A percentile compares a stretch with the other conserved stretches of the same genome.
These are phyloP conservation scores for Rhinophrynus dorsalis DNA, from an alignment of 2,797 vertebrate species.

Conservation along the genomic window DNA sequence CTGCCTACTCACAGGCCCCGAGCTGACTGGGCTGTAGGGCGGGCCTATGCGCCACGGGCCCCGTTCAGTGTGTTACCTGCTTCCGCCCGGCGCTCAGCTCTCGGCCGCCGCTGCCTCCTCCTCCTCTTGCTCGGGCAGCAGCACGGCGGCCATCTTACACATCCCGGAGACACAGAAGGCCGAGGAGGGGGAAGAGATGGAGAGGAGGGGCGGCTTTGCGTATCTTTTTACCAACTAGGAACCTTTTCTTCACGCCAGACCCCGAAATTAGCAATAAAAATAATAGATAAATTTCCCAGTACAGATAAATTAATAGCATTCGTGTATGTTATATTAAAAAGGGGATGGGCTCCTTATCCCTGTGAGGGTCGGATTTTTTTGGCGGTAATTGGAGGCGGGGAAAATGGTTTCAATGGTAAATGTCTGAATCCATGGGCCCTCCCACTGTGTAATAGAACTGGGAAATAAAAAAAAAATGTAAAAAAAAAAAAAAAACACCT, in stretches of 20 bases:
- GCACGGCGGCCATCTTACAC: slow-evolving; percentile 38
- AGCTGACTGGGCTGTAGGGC: neutral
- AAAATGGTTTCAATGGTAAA: slow-evolving; percentile 31
- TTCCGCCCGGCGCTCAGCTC: slow-evolving; percentile 8
- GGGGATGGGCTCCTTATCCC: neutral
- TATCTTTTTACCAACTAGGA: neutral
- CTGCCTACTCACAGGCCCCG: neutral
- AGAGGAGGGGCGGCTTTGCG: too few species aligned
- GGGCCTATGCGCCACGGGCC: too few species aligned
- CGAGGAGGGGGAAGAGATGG: neutral
- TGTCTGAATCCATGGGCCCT: slow-evolving; percentile 15
- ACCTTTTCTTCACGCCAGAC: neutral
- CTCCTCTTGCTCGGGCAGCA: neutral
- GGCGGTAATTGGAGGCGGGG: slow-evolving; percentile 44
- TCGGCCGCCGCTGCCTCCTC: slow-evolving; percentile 19
- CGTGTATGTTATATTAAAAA: too few species aligned
- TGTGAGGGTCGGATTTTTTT: slow-evolving; percentile 30
- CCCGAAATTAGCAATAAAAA: neutral
- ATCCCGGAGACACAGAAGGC: neutral
- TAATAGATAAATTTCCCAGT: too few species aligned
- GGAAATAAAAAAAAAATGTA: too few species aligned
- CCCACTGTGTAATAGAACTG: slow-evolving; percentile 1
- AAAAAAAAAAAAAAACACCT: too few species aligned
- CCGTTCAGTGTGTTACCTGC: slow-evolving; percentile 10
- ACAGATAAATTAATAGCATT: too few species aligned